Percentiles rank a stretch among this genome's conserved stretches.
phyloP scores from a whole-genome alignment of 2,113 vertebrate genomes.

The Cettia cetti region DNA sequence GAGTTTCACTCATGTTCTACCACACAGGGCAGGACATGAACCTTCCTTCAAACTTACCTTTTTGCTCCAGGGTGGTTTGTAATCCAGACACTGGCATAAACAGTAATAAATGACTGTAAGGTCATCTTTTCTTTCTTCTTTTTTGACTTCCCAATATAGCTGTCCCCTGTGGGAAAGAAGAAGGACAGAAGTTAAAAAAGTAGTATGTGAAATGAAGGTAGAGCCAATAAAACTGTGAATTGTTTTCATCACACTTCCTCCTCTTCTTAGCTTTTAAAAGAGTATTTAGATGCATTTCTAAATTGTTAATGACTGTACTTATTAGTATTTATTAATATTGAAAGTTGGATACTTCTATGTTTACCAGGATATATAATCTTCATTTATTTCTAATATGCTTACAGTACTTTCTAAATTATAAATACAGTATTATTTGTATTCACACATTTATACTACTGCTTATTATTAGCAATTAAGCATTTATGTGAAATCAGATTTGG shows the following conservation, averaged over 20 bases:
- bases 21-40: not conserved
- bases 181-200: not conserved
- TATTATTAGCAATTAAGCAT: not conserved
- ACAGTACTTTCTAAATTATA: not conserved
- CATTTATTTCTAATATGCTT: not conserved
- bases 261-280: not conserved
- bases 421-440: not conserved
- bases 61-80: conserved; percentile 37
- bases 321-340: not conserved
- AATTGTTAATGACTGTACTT: not conserved
- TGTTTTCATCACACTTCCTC: not conserved
- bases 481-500: not conserved
- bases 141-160: not conserved
- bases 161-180: not conserved
- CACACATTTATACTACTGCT: not conserved
- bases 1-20: not conserved
- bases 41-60: conserved; percentile 45
- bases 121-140: not conserved
- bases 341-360: not conserved
- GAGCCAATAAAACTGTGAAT: not conserved
- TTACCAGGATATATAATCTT: not conserved
- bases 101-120: conserved; percentile 64
- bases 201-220: not conserved
- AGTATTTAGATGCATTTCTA: not conserved
- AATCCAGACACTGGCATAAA: conserved; percentile 65